Evolutionary conservation across 2,888 invertebrate genomes (phyloP).

Genomic region (Carterocephalus palaemon): DNA sequence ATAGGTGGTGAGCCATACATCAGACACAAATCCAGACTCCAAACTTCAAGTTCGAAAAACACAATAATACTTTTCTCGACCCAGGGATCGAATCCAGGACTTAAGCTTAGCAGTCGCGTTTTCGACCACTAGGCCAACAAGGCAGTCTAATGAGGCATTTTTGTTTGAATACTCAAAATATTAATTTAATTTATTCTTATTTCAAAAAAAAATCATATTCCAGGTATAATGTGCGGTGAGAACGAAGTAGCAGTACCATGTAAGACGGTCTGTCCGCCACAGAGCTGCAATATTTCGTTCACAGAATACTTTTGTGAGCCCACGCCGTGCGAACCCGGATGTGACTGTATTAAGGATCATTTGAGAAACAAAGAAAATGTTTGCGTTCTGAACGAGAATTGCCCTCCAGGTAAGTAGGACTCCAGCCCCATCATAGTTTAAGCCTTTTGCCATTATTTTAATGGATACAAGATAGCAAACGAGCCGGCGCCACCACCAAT

Average conservation of each 20-base stretch:
- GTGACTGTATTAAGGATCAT: slow-evolving; percentile 40
- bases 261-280: slow-evolving; percentile 42
- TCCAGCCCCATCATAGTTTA: not conserved
- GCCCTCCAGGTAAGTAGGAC: slow-evolving; percentile 33
- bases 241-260: slow-evolving; percentile 41
- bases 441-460: no score
- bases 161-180: not conserved
- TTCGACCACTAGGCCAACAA: no score
- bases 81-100: no score
- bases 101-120: no score
- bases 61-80: no score
- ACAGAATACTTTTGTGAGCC: slow-evolving; percentile 34
- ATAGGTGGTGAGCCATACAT: no score
- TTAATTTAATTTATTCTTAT: slow-evolving; percentile 1
- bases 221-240: slow-evolving; percentile 35
- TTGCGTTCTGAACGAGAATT: slow-evolving; percentile 41
- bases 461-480: no score
- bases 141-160: no score
- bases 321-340: slow-evolving; percentile 38
- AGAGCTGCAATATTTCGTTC: slow-evolving; percentile 41
- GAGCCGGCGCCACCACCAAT: no score
- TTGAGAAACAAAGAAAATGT: slow-evolving; percentile 39
- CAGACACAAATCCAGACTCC: no score
- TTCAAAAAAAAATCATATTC: no score
- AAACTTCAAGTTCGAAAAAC: no score